Evolutionary conservation across 2,113 vertebrate genomes (phyloP), one percentile per base, ranked within the genome.

Genomic region (Furnarius figulus): DNA sequence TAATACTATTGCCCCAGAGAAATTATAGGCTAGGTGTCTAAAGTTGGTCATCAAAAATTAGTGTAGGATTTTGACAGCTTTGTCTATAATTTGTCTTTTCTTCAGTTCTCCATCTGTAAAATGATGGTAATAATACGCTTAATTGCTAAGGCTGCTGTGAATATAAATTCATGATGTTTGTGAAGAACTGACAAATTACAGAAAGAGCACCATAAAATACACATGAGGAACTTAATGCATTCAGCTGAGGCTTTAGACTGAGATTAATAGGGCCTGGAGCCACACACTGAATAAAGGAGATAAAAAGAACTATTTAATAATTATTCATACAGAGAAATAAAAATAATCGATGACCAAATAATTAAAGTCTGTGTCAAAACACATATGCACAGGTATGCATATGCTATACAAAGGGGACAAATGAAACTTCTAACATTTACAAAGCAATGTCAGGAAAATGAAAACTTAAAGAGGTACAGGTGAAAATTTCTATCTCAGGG

Each of bases 31-130:
- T 96, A 91, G 74, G n/a, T 95, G 46, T 82, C 87, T 94, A 89
- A 96, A 96, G 84, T n/a, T 94, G 91, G 91, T 87, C 93, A 94
- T 89, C 94, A 95, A 82, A 94, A 96, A 91, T 82, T 94, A 85
- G 84, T 56, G 87, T 44, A 91, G 77, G n/a, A 13, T 89, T 91
- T 94, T 89, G 87, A 95, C 81, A 94, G 77, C 67, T 95, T 95
- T 91, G 53, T 61, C 53, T 94, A 61, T 89, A 89, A 95, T 94
- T 95, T 95, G 31, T 95, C 79, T 95, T 93, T 94, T 78, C n/a
- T 94, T 87, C 74, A 70, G 58, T 95, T 75, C 86, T 87, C 87
- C 87, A 95, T 89, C 93, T 94, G 80, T 92, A 95, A 94, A 95
- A 91, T 91, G 76, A 90, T 90, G 65, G 76, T 74, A 95, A 93